Conservation (phyloP, 2,888 invertebrate species). For the Bedellia somnulentella region DNA sequence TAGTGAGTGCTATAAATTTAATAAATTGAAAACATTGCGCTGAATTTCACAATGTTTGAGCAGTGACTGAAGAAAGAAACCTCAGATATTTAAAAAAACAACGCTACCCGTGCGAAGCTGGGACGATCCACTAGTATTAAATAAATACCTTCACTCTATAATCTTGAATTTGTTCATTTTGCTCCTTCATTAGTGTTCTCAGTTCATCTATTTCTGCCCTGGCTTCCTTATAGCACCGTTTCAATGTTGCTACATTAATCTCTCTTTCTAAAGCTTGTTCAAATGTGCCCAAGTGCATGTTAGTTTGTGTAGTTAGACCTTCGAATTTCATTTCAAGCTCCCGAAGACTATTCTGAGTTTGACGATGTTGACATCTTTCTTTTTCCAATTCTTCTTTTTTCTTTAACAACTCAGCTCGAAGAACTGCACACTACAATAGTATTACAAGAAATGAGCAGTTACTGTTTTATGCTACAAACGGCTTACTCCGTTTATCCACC, state of each 20-base stretch:
- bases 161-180: constrained; percentile 67
- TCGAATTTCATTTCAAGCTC: constrained; percentile 36
- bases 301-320: constrained; percentile 28
- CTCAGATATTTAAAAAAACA: too few relatives aligned
- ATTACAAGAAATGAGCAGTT: not conserved
- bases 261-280: constrained; percentile 66
- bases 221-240: constrained; percentile 64
- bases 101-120: too few relatives aligned
- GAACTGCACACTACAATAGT: constrained; percentile 33
- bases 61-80: too few relatives aligned
- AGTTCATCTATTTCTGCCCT: constrained; percentile 61
- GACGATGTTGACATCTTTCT: constrained; percentile 60
- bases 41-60: too few relatives aligned
- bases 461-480: too few relatives aligned
- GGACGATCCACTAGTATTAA: too few relatives aligned
- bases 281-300: constrained; percentile 52
- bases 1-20: too few relatives aligned
- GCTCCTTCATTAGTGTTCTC: constrained; percentile 64
- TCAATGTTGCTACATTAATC: constrained; percentile 34
- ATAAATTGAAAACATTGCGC: too few relatives aligned
- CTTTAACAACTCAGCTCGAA: constrained; percentile 32
- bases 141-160: constrained; percentile 72
- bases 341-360: constrained; percentile 34
- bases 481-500: too few relatives aligned
- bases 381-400: constrained; percentile 62